A percentile compares a stretch with the other conserved stretches of the same genome.
These are phyloP conservation scores for Zelleria hepariella DNA, from an alignment of 2,888 invertebrate genomes.

Conservation along the genomic window DNA sequence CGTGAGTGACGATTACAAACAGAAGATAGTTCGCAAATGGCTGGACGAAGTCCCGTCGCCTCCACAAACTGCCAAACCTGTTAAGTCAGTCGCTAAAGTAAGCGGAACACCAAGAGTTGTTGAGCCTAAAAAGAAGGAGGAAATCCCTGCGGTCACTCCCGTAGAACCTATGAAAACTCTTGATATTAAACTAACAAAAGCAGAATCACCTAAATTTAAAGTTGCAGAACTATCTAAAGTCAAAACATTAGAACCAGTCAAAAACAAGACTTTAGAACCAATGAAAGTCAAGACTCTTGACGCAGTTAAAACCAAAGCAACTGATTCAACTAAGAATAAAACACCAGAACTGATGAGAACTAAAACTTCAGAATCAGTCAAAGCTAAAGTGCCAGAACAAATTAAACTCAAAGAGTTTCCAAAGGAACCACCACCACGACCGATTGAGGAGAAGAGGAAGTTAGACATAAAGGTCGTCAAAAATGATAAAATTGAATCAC, in stretches of 20 bases:
- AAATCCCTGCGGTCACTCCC: slow-evolving; percentile 17
- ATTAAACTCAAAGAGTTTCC: not conserved
- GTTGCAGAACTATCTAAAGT: not conserved
- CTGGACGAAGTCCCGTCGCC: slow-evolving; percentile 77
- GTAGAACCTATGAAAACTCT: slow-evolving; percentile 19
- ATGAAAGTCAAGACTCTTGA: not conserved
- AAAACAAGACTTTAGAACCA: not conserved
- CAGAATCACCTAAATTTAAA: not conserved
- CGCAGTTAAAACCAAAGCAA: not conserved
- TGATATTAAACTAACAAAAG: slow-evolving; percentile 4
- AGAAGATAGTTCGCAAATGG: slow-evolving; percentile 83
- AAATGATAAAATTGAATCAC: not conserved
- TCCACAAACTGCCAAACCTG: slow-evolving; percentile 25
- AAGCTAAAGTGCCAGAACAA: not conserved
- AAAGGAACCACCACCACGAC: not conserved
- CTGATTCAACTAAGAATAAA: not conserved
- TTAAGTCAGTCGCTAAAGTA: slow-evolving; percentile 55
- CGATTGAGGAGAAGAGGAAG: slow-evolving; percentile 2
- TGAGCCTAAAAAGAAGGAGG: slow-evolving; percentile 36
- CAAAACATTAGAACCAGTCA: not conserved
- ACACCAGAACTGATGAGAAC: not conserved
- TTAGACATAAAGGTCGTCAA: slow-evolving; percentile 6
- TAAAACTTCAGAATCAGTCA: not conserved
- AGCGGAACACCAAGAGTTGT: slow-evolving; percentile 51
- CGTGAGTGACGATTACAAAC: slow-evolving; percentile 77